Conservation (phyloP, 2,888 invertebrate species). For the Eudasyphora cyanicolor region DNA sequence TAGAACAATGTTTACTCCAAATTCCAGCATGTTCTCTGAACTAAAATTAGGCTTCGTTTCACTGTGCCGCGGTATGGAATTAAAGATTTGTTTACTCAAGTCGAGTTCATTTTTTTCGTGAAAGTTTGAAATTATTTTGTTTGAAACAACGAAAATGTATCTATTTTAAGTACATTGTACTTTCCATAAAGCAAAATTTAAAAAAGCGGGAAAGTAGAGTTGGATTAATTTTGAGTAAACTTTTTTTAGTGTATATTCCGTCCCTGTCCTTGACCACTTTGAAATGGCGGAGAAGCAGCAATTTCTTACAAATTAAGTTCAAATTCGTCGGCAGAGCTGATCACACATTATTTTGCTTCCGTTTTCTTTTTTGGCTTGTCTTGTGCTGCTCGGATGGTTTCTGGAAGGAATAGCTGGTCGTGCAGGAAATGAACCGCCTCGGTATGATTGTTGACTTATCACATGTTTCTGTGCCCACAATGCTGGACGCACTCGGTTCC, state of each 20-base stretch:
- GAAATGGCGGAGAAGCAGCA: background rate
- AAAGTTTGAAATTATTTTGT: no score
- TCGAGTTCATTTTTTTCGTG: no score
- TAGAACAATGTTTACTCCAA: no score
- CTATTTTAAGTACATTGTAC: no score
- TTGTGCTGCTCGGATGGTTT: background rate
- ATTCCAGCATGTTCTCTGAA: no score
- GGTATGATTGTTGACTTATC: slow-evolving; percentile 93
- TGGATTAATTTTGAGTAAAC: no score
- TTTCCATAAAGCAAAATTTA: no score
- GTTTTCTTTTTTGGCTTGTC: slow-evolving; percentile 8
- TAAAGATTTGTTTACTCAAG: no score
- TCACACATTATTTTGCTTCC: background rate
- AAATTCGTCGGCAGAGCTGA: slow-evolving; percentile 9
- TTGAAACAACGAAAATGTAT: no score
- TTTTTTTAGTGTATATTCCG: slow-evolving; percentile 1
- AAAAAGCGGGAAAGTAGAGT: no score
- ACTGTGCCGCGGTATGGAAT: no score
- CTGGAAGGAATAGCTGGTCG: slow-evolving; percentile 82
- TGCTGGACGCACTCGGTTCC: slow-evolving; percentile 88
- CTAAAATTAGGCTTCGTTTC: no score
- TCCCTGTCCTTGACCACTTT: background rate
- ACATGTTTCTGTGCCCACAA: slow-evolving; percentile 90
- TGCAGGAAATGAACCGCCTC: slow-evolving; percentile 92
- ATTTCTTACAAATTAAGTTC: background rate